Base-by-base conservation (phyloP, 2,888 invertebrate species). In the Hypselothyrea guttata region DNA sequence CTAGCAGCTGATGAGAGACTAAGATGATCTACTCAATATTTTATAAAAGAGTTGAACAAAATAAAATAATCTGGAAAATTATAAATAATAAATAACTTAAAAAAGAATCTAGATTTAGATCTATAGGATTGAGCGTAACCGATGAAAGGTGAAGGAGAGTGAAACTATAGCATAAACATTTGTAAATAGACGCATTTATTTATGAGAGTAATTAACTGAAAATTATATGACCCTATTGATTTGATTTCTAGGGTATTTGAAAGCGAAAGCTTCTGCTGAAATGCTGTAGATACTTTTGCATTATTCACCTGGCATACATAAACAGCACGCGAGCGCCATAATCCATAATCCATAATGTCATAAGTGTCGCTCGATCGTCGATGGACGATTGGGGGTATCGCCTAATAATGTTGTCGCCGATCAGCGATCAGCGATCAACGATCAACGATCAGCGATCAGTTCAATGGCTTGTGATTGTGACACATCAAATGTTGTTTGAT, bases 321-420 rank as follows among this genome's bases (percentile, higher is more conserved):
- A 79, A 61, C 75, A 79, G 78, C 78, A 79, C 78, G 78, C 78
- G 78, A 78, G 78, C 82, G 82, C 78, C 83, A 84, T 79, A 79
- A 77, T 84, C 22, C 72, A 70, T 70, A 72, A 70, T 69, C 70
- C 81, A 70, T 81, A 79, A 82, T 82, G 75, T 84, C 71, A 77
- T 58, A 82, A 84, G 78, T 84, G 81, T 84, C 82, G 84, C 76
- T 71, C 64, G 77, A 33, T 40, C 40, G 55, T 37, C 69, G 69
- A 72, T 75, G 60, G 63, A 30, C 52, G 74, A 73, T 81, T 77
- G 82, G 33, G 66, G 70, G 77, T 72, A 74, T 60, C 56, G 78
- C 84, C 78, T 79, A 84, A 79, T 79, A 78, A 78, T 75, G 82
- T 71, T 77, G 84, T 79, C 84, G 64, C 78, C 46, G 60, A 60